Evolutionary conservation across 2,888 invertebrate species (phyloP), one percentile per base, ranked within the genome.

Genomic region (Podotricha telesiphe): DNA sequence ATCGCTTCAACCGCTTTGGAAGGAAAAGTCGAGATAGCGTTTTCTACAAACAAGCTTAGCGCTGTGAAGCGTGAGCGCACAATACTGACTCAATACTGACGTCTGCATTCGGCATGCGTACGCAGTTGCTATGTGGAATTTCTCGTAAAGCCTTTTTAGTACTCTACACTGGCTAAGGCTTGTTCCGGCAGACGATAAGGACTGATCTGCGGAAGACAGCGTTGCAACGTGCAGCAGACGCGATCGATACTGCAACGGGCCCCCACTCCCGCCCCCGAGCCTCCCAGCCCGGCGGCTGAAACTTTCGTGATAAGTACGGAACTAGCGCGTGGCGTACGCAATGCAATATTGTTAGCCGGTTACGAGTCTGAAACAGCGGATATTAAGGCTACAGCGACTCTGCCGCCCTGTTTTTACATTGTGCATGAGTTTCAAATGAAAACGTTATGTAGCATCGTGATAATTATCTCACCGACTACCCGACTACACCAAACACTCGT

Each of bases 321-420:
- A 91, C 91, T 91, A 92, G 88, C 92, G 92, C 91, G 92, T 91
- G 86, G 86, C 84, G 89, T 91, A 93, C 92, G 92, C 92, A 92
- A 90, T 86, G 90, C 92, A 92, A 93, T 92, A 93, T 91, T 91
- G 92, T 92, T 91, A 91, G 89, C 89, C 86, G 86, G 89, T 89
- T 91, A 88, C 88, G 89, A 91, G 90, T 85, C 87, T 90, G 87
- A 86, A 91, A 90, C 90, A 87, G 87, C 91, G 90, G 91, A 91
- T 91, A 91, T 91, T 91, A 92, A 90, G 89, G 88, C 89, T 86
- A 87, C 86, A 86, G 83, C 81, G 83, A 86, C 85, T 83, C 80
- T 79, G 81, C 79, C 82, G 83, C 82, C 77, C 86, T 84, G 85
- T 90, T 90, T 90, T 89, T 89, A 88, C 86, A 87, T 85, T 89